Percentiles rank a stretch among this genome's conserved stretches.
phyloP scores from a whole-genome alignment of 2,888 invertebrate genomes.

The Morpho achilles region DNA sequence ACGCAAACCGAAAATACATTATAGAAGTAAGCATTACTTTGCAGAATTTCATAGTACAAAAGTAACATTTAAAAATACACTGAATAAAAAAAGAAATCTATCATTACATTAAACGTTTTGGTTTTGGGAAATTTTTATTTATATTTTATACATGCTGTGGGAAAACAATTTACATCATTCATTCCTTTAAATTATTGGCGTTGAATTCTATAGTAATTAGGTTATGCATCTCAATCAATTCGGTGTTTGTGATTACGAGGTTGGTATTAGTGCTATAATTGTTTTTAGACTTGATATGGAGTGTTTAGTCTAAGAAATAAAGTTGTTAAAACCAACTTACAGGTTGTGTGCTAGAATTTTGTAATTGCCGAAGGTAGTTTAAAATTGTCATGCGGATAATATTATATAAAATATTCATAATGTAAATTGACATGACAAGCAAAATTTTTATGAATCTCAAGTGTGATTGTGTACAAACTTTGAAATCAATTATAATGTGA shows the following conservation, averaged over 20 bases:
- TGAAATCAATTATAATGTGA: constrained; percentile 10
- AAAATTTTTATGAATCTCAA: constrained; percentile 38
- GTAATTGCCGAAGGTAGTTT: constrained; percentile 28
- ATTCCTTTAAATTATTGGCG: constrained; percentile 36
- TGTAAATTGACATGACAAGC: constrained; percentile 30
- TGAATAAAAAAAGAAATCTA: background rate
- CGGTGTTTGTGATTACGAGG: constrained; percentile 33
- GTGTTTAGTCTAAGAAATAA: constrained; percentile 52
- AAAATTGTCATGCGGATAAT: constrained; percentile 19
- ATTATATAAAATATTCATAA: constrained; percentile 21
- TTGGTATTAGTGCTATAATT: constrained; percentile 37
- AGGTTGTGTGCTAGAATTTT: constrained; percentile 68
- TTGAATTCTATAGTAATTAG: constrained; percentile 35
- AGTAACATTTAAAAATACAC: too few relatives aligned
- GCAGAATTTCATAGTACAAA: too few relatives aligned
- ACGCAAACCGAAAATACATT: constrained; percentile 7
- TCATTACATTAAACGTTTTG: background rate
- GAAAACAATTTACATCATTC: constrained; percentile 22
- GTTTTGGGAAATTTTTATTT: constrained; percentile 6
- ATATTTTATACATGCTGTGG: constrained; percentile 14
- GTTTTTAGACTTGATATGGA: constrained; percentile 46
- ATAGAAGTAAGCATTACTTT: too few relatives aligned
- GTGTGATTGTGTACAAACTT: constrained; percentile 15
- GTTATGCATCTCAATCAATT: constrained; percentile 39
- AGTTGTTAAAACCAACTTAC: constrained; percentile 52